These are phyloP conservation scores for Mizuhopecten yessoensis DNA, from an alignment of 1,140 invertebrate species.

Conservation along the genomic window DNA sequence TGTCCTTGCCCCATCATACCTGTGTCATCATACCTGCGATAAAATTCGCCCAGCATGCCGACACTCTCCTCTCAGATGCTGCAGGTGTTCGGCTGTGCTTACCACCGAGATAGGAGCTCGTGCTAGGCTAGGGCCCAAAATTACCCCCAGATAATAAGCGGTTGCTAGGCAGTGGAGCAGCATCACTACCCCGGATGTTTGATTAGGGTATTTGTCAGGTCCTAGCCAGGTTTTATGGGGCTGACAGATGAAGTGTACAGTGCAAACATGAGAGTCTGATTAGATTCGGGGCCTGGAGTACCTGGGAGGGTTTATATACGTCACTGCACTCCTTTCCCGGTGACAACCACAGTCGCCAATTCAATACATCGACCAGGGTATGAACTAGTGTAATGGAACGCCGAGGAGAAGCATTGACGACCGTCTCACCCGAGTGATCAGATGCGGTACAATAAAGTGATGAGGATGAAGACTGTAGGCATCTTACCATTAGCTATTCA, in stretches of 20 bases:
- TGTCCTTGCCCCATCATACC: background rate
- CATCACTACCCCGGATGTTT: constrained; percentile 31
- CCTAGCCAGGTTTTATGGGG: background rate
- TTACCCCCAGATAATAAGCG: constrained; percentile 22
- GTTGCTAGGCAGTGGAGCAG: background rate
- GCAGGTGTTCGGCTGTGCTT: background rate
- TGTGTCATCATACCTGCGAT: constrained; percentile 32
- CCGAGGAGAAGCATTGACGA: background rate
- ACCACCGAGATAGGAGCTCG: constrained; percentile 6
- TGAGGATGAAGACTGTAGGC: background rate
- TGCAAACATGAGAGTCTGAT: background rate
- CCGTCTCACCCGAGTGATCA: background rate
- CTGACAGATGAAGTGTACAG: constrained; percentile 25
- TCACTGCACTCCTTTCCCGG: background rate
- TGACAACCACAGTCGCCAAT: background rate
- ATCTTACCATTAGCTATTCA: background rate
- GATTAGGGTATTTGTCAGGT: constrained; percentile 24
- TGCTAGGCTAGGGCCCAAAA: background rate
- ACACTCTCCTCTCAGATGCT: constrained; percentile 17
- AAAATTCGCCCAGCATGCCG: background rate
- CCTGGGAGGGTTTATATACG: background rate
- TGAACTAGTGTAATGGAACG: too few relatives aligned
- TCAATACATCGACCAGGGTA: background rate
- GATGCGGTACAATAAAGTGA: background rate
- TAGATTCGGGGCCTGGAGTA: background rate